Evolutionary conservation across 1,140 invertebrate genomes (phyloP).

Genomic region (Agrilus planipennis): DNA sequence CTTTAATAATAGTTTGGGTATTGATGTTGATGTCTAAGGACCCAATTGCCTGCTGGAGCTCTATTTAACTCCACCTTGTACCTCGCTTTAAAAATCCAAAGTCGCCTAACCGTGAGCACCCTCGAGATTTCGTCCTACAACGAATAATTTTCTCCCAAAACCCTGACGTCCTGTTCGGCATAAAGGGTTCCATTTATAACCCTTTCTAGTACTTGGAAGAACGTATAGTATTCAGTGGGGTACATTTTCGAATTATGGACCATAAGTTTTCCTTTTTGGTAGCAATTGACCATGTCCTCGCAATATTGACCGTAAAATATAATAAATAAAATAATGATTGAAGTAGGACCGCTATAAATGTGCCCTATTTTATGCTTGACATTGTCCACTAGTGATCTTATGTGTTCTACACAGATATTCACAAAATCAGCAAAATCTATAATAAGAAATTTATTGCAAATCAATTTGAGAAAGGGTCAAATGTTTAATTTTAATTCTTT

Average conservation of each 20-base stretch:
- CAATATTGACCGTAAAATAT: no score
- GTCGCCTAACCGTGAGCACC: conserved; percentile 79
- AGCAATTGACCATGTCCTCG: conserved; percentile 81
- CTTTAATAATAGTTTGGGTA: no score
- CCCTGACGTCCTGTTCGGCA: conserved; percentile 82
- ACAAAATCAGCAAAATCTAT: conserved; percentile 81
- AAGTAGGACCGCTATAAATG: conserved; percentile 82
- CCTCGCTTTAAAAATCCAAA: conserved; percentile 95
- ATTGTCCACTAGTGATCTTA: conserved; percentile 84
- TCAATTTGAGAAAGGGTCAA: conserved; percentile 77
- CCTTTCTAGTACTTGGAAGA: conserved; percentile 85
- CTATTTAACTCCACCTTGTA: conserved; percentile 89
- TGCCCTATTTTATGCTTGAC: conserved; percentile 81
- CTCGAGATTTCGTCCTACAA: conserved; percentile 95
- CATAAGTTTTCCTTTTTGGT: conserved; percentile 69
- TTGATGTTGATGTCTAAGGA: no score
- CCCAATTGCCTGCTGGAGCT: conserved; percentile 97
- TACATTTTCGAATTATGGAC: conserved; percentile 97
- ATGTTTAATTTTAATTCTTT: conserved; percentile 97
- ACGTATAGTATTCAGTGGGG: conserved; percentile 95
- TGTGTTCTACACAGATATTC: conserved; percentile 91
- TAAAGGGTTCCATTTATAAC: conserved; percentile 94
- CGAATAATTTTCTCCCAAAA: conserved; percentile 96
- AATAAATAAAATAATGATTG: no score
- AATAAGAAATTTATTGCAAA: conserved; percentile 89